These are phyloP conservation scores for Rhinoptilus africanus DNA, from an alignment of 2,113 vertebrate genomes.

Conservation along the genomic window DNA sequence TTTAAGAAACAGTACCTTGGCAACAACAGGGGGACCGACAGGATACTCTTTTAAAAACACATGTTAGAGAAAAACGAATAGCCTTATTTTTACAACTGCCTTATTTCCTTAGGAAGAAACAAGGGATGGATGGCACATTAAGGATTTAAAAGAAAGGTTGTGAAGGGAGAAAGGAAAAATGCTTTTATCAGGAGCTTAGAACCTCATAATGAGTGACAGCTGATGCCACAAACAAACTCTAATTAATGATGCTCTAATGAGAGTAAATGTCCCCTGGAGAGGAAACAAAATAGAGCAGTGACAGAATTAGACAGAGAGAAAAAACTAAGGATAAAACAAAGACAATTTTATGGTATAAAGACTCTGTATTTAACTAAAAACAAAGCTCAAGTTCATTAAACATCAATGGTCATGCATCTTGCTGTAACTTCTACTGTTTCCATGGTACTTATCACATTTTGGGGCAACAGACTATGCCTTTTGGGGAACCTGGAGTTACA, in stretches of 20 bases:
- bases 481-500: neutral
- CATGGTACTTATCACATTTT: neutral
- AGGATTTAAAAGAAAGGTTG: neutral
- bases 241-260: slow-evolving; percentile 37
- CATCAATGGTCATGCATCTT: neutral
- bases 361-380: neutral
- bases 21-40: neutral
- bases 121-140: neutral
- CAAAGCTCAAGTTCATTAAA: slow-evolving; percentile 1
- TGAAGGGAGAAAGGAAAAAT: neutral
- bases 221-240: slow-evolving; percentile 22
- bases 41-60: neutral
- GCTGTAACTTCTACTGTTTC: neutral
- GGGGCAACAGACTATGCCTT: neutral
- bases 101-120: neutral
- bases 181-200: neutral
- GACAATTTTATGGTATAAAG: neutral
- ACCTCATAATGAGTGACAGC: slow-evolving; percentile 5
- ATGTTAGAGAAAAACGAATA: neutral
- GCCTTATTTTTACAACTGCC: neutral
- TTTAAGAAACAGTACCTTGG: neutral
- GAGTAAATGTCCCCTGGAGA: neutral
- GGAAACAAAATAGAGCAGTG: neutral
- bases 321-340: neutral
- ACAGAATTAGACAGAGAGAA: neutral